A percentile compares a stretch with the other conserved stretches of the same genome.
Evolutionary conservation across 2,113 vertebrate genomes (phyloP).

Genomic region (Daphoenositta chrysoptera): DNA sequence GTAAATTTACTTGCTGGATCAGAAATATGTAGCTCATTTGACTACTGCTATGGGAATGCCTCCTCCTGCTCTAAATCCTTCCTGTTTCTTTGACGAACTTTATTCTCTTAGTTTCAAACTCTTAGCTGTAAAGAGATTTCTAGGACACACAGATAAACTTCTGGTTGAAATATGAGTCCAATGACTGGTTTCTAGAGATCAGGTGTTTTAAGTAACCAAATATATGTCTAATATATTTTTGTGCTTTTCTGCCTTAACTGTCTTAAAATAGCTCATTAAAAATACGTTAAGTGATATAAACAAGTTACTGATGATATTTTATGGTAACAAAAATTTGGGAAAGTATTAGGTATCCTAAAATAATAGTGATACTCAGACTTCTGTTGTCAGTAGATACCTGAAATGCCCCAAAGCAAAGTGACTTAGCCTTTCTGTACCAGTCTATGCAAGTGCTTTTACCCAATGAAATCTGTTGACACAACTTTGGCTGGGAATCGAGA

Average conservation of each 20-base stretch:
- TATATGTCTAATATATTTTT: not conserved
- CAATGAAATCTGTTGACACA: not conserved
- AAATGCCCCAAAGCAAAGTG: not conserved
- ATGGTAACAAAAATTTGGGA: not conserved
- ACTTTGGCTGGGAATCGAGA: not conserved
- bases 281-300: not conserved
- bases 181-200: not conserved
- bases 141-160: not conserved
- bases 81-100: not conserved
- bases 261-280: not conserved
- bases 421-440: not conserved
- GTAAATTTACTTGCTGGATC: not conserved
- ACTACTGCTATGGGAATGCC: not conserved
- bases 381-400: not conserved
- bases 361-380: not conserved
- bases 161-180: not conserved
- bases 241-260: not conserved
- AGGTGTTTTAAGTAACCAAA: not conserved
- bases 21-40: not conserved
- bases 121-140: not conserved
- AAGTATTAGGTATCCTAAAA: not conserved
- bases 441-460: not conserved
- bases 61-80: not conserved
- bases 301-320: not conserved
- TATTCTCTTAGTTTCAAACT: not conserved